Evolutionary conservation across 1,140 invertebrate genomes (phyloP), one percentile per base, ranked within the genome.

Genomic region (Catajapyx aquilonaris): DNA sequence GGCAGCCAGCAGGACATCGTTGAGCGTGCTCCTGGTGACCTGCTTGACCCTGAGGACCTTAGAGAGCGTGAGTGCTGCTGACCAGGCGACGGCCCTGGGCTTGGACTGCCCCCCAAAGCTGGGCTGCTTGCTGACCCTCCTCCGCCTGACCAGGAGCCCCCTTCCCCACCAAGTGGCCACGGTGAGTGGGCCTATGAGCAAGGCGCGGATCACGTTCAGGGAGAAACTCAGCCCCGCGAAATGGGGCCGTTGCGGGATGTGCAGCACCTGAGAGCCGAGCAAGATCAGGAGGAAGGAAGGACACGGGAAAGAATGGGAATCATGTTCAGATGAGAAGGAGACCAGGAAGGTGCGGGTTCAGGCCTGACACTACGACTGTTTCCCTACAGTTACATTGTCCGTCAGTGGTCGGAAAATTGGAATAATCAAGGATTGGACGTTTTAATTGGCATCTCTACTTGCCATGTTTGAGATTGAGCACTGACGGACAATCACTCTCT

Each of bases 1-100:
- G 0, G 65, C 61, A 1, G 65, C 59, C 33, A 69, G 45, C 11
- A 69, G 51, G 1, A 68, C 60, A 44, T 68, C 65, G 46, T 65
- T 67, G 17, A 68, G 48, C 9, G 62, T 60, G 35, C 61, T 64
- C 21, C 67, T 42, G 9, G 65, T 66, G 1, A 66, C 60, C 40
- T 64, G 60, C 40, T 61, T 62, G 18, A 64, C 54, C 5, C 60
- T 44, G 28, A 48, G 45, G 15, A 57, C 49, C 44, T 56, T 51
- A 10, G 53, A 44, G n/a, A 62, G 46, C 2, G 51, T 52, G 36
- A 64, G 54, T 3, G 54, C 51, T 2, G 56, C 53, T 4, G 62
- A 65, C 62, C 63, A 67, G 1, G 53, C 52, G 10, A 66, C 55
- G 3, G 42, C 30, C 20, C 37, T 31, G 13, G 45, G 42, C 7